A percentile compares a stretch with the other conserved stretches of the same genome.
Evolutionary conservation across 2,888 invertebrate species (phyloP).

Genomic region (Protodeltote pygarga): DNA sequence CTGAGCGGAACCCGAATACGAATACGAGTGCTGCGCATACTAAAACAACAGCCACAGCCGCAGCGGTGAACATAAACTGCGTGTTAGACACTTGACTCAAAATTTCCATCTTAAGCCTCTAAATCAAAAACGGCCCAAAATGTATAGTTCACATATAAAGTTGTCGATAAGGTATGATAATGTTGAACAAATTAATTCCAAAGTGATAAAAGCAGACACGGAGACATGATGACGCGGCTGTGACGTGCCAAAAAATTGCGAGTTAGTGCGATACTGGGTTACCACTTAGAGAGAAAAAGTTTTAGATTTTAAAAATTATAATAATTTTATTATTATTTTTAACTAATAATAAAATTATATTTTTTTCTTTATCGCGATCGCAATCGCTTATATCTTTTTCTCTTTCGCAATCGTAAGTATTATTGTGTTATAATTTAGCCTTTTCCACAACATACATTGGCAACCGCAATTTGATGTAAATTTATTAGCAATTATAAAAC

Average conservation of each 20-base stretch:
- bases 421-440: no score
- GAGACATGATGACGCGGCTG: conserved; percentile 90
- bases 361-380: no score
- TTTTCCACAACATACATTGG: no score
- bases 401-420: no score
- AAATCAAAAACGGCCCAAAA: conserved; percentile 65
- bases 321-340: no score
- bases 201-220: conserved; percentile 86
- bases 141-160: conserved; percentile 80
- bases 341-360: no score
- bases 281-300: conserved; percentile 35
- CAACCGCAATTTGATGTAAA: no score
- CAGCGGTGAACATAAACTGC: conserved; percentile 86
- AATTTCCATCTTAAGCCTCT: conserved; percentile 85
- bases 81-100: conserved; percentile 86
- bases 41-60: conserved; percentile 89
- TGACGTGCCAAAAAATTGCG: conserved; percentile 88
- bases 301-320: neutral
- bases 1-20: conserved; percentile 92
- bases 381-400: no score
- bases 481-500: no score
- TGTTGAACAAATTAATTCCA: conserved; percentile 83
- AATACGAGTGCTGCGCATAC: conserved; percentile 91
- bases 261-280: conserved; percentile 56
- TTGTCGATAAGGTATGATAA: conserved; percentile 81